Conservation (phyloP, 2,888 invertebrate species). For the Caenorhabditis wallacei region DNA sequence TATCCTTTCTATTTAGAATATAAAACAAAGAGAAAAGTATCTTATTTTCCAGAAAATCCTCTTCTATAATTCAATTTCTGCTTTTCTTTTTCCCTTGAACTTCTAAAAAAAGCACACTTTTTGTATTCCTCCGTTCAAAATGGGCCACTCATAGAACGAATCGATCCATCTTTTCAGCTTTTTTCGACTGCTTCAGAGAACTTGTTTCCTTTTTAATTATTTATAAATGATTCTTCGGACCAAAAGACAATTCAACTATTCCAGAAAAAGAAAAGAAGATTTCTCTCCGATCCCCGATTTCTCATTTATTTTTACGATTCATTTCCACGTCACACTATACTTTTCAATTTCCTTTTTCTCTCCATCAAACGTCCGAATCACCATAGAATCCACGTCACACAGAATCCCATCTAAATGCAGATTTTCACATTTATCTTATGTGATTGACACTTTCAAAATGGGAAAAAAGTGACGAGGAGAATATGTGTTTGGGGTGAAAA, state of each 20-base stretch:
- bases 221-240: constrained; percentile 9
- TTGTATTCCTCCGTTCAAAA: constrained; percentile 5
- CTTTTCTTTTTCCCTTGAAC: not conserved
- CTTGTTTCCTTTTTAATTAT: constrained; percentile 29
- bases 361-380: not conserved
- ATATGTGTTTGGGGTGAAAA: not conserved
- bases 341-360: not conserved
- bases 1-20: too few relatives aligned
- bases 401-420: constrained; percentile 3
- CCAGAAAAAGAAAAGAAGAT: not conserved
- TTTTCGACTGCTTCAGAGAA: constrained; percentile 37
- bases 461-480: not conserved
- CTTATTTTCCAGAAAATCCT: constrained; percentile 1
- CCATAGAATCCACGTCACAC: not conserved
- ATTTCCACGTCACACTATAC: too few relatives aligned
- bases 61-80: not conserved
- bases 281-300: too few relatives aligned
- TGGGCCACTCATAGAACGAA: constrained; percentile 9
- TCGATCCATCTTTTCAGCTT: not conserved
- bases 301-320: not conserved
- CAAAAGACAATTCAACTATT: not conserved
- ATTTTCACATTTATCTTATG: constrained; percentile 14
- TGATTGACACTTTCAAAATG: constrained; percentile 29
- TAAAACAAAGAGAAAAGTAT: too few relatives aligned
- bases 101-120: not conserved